Conservation (phyloP, 2,113 vertebrate genomes). For the Acrocephalus arundinaceus region DNA sequence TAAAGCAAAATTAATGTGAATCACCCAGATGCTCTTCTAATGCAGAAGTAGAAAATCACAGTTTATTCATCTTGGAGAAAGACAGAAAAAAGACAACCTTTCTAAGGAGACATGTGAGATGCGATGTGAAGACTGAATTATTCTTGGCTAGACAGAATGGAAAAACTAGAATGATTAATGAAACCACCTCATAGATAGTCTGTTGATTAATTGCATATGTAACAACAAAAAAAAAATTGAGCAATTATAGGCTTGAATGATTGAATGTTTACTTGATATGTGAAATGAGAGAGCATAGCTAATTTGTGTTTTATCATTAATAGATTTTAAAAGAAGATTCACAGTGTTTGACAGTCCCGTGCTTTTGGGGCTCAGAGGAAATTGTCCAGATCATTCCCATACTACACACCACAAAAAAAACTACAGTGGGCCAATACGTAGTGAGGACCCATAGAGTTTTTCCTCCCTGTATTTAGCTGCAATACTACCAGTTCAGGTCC, state of each 20-base stretch:
- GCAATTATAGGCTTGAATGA: background rate
- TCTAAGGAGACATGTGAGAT: background rate
- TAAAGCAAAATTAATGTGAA: background rate
- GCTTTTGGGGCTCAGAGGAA: background rate
- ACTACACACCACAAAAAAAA: background rate
- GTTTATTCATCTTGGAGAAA: background rate
- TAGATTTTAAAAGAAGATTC: background rate
- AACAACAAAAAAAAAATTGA: background rate
- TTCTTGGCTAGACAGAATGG: background rate
- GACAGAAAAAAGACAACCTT: background rate
- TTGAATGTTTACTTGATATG: background rate
- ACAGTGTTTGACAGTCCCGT: background rate
- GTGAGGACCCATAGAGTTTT: background rate
- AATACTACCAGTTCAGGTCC: background rate
- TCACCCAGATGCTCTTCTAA: background rate
- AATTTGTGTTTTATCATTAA: background rate
- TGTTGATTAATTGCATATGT: background rate
- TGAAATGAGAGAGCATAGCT: background rate
- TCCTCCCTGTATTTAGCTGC: background rate
- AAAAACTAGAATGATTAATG: background rate
- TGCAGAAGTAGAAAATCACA: background rate
- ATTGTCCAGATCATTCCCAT: background rate
- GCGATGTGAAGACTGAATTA: background rate
- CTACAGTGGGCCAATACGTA: background rate
- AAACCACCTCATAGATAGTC: background rate